Conservation (phyloP, 2,888 invertebrate species). For the Drosophila fulvimacula region DNA sequence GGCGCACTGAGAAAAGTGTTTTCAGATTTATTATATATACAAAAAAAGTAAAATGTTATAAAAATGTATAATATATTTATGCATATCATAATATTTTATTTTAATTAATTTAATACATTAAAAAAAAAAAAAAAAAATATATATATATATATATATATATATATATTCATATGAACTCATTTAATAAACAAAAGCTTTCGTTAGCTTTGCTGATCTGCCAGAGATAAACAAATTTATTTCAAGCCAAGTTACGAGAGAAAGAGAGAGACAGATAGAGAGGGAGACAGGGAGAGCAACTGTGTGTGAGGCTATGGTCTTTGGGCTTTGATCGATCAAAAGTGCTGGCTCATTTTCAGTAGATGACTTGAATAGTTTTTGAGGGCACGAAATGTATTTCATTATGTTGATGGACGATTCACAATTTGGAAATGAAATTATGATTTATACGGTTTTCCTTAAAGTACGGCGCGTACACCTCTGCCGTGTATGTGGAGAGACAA, state of each 20-base stretch:
- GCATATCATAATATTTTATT: no score
- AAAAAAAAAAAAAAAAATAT: no score
- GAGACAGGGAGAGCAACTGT: conserved; percentile 1
- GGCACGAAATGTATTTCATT: conserved; percentile 62
- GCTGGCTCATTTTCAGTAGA: conserved; percentile 66
- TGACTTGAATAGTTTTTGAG: conserved; percentile 46
- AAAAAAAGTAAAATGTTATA: no score
- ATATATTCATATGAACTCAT: not conserved
- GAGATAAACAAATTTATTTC: conserved; percentile 6
- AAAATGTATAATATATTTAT: no score
- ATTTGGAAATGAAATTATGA: conserved; percentile 74
- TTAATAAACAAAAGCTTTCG: not conserved
- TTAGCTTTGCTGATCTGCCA: conserved; percentile 11
- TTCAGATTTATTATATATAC: no score
- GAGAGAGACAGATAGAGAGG: not conserved
- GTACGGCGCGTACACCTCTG: conserved; percentile 15
- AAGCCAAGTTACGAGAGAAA: no score
- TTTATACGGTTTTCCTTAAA: conserved; percentile 65
- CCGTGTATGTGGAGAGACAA: conserved; percentile 16
- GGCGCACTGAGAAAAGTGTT: no score
- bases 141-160: not conserved
- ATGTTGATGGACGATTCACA: conserved; percentile 77
- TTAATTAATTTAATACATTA: no score
- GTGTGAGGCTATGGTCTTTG: conserved; percentile 1
- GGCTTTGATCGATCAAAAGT: conserved; percentile 59